Evolutionary conservation across 2,797 vertebrate species (phyloP), one percentile per base, ranked within the genome.

Genomic region (Pipistrellus nathusii): DNA sequence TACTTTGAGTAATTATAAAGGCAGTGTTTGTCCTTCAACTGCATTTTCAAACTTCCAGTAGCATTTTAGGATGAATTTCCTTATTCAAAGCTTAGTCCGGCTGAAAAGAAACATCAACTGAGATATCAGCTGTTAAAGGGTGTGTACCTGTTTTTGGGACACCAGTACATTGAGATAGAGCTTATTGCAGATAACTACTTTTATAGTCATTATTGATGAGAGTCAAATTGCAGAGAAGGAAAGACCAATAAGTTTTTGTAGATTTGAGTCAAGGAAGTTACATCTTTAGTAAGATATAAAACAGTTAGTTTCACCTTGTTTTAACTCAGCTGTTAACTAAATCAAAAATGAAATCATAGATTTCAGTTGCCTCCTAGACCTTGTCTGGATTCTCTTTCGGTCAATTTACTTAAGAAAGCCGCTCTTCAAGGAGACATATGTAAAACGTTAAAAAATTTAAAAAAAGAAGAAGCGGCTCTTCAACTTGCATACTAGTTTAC

Each of bases 211-310:
- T 81, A 15, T 73, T 75, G 6, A 44, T 86, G 30, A 23, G 20
- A 68, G 17, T 87, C 71, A 87, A 75, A 41, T 9, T 93, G 21
- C 9, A 2, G 7, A 85, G 18, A 93, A 53, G n/a, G 32, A 77
- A 62, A 41, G 41, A 83, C 66, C 59, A 64, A 6, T 69, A 53
- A 84, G 25, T 85, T 83, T 85, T 85, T 82, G 0, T 88, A 76
- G 35, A 68, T 81, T 68, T 82, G 62, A 81, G 35, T 82, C 38
- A 85, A 87, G 30, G n/a, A 90, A 71, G 59, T 93, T 68, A 72
- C 8, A 59, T 85, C 35, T 38, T 85, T 77, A 85, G 53, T 72
- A 80, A 85, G 68, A 41, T 81, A 17, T 81, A 53, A 94, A 80
- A 53, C 53, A 82, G 32, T 85, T 90, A 90, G 82, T 76, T 88